Percentiles rank a stretch among this genome's conserved stretches.
phyloP scores from a whole-genome alignment of 2,888 invertebrate genomes.

The Hyposoter dolosus region DNA sequence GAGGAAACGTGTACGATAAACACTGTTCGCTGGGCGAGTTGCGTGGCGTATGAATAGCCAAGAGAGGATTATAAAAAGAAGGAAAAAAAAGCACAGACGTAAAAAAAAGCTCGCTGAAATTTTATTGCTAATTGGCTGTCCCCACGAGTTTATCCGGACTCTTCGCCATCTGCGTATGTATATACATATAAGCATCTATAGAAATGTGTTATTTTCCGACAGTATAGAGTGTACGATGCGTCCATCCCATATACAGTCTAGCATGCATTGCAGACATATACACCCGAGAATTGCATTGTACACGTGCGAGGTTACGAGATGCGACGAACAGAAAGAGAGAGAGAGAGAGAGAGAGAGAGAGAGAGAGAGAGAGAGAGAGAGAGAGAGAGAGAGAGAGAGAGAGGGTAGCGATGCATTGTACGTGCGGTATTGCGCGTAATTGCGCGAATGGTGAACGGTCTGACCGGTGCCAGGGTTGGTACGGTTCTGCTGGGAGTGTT shows the following conservation, averaged over 20 bases:
- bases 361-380: conserved; percentile 26
- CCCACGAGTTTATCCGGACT: conserved; percentile 61
- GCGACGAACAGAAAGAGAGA: conserved; percentile 21
- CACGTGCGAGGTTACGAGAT: conserved; percentile 50
- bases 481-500: conserved; percentile 59
- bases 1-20: conserved; percentile 49
- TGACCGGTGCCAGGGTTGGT: conserved; percentile 51
- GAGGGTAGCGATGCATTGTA: conserved; percentile 54
- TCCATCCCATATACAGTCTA: conserved; percentile 42
- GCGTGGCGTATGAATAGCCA: conserved; percentile 56
- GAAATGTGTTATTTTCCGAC: conserved; percentile 54
- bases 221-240: conserved; percentile 28
- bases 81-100: conserved; percentile 44
- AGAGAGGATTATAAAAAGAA: conserved; percentile 40
- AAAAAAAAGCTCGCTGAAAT: conserved; percentile 63
- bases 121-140: conserved; percentile 73
- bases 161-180: conserved; percentile 46
- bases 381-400: conserved; percentile 30
- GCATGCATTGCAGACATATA: conserved; percentile 44
- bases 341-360: conserved; percentile 28
- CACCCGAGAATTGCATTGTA: conserved; percentile 56
- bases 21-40: conserved; percentile 46
- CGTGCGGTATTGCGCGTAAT: conserved; percentile 68
- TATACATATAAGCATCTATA: neutral
- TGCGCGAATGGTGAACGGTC: conserved; percentile 69